Evolutionary conservation across 2,888 invertebrate species (phyloP).

Genomic region (Aradus depressus): DNA sequence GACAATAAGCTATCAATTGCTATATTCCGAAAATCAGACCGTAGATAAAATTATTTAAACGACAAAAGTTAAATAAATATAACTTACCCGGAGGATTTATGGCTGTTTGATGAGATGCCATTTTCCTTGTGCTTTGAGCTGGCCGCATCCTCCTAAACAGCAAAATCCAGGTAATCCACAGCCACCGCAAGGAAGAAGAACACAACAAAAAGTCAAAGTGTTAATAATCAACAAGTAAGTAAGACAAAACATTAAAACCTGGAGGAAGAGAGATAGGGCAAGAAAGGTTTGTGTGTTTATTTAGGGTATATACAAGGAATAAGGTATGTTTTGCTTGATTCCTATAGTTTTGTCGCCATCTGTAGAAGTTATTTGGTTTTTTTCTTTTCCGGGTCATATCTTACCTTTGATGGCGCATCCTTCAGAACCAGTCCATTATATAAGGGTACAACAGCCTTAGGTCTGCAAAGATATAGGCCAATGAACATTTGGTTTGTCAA

Average conservation of each 20-base stretch:
- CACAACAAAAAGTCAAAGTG: conserved; percentile 23
- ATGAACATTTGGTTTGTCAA: conserved; percentile 28
- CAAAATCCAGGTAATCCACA: conserved; percentile 31
- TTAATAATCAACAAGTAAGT: conserved; percentile 24
- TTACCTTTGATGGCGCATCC: conserved; percentile 26
- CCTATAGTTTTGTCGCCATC: conserved; percentile 7
- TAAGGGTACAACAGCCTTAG: conserved; percentile 27
- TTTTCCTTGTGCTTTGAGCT: conserved; percentile 39
- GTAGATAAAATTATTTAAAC: not conserved
- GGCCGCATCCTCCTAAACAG: conserved; percentile 41
- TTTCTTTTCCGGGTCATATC: conserved; percentile 20
- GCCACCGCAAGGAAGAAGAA: conserved; percentile 32
- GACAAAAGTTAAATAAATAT: not conserved
- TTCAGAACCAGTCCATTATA: conserved; percentile 25
- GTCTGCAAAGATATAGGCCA: conserved; percentile 35
- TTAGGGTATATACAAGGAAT: conserved; percentile 2
- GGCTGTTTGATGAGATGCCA: conserved; percentile 40
- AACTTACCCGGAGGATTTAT: conserved; percentile 46
- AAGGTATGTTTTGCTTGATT: conserved; percentile 11
- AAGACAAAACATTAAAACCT: conserved; percentile 6
- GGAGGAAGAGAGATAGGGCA: conserved; percentile 10
- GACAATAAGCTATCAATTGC: too few species aligned
- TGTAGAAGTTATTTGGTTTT: conserved; percentile 11
- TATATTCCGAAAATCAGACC: not conserved
- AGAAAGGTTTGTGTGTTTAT: not conserved